Base-by-base conservation (phyloP, 2,797 vertebrate genomes). In the Scomberomorus guttatus region DNA sequence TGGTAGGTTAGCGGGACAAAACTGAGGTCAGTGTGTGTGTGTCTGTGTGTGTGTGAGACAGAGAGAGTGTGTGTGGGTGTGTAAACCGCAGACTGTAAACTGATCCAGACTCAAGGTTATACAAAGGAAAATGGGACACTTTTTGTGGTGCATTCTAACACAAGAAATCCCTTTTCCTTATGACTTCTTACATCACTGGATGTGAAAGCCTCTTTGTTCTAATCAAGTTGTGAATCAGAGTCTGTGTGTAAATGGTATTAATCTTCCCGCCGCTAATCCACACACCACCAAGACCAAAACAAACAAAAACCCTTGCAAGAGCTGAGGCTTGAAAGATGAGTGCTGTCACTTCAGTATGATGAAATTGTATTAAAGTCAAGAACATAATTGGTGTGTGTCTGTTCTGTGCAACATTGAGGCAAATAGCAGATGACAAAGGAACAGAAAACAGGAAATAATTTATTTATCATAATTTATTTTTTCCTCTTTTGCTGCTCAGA, bases 41-140 rank as follows among this genome's bases (percentile, higher is more conserved):
- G 27, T 48, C 29, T 37, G 56, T 11, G 32, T 24, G 18, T 8
- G 10, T 14, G 39, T 29, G 54, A 9, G 25, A 18, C 60, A 15
- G 42, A 52, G 55, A 44, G 46, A 25, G 67, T 58, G 48, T 55
- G 50, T 5, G 51, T 58, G 64, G 37, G 55, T 42, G 67, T 58
- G 48, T 55, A n/a, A 48, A 8, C 63, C 46, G 32, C 72, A 79
- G 67, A 68, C 55, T 64, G 68, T 55, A 76, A 70, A 32, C 71
- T 5, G 15, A 79, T 77, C 55, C 65, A 77, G 32, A 67, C 9
- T 58, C 69, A 84, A 84, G 79, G 83, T 86, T 69, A 82, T 52
- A 78, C 54, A 71, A 79, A 85, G 66, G 62, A 72, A 85, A 59
- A 77, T 69, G 24, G 51, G 65, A 81, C 63, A 64, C 44, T 68